These are phyloP conservation scores for Crocallis elinguaria DNA, from an alignment of 2,888 invertebrate genomes.

Conservation along the genomic window DNA sequence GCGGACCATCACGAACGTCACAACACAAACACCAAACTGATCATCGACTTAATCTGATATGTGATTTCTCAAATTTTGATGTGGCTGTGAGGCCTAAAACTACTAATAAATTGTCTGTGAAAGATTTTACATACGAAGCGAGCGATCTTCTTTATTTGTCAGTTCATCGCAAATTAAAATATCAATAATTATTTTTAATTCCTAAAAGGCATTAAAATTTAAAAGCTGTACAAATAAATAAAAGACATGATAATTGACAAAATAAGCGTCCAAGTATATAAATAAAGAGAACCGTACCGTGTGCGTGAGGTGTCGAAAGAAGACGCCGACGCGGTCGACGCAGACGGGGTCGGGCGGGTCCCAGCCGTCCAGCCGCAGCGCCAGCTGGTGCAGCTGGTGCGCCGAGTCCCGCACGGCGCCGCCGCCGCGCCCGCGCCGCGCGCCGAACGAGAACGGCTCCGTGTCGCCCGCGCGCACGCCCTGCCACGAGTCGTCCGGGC, in stretches of 20 bases:
- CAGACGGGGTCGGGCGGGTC: slow-evolving; percentile 93
- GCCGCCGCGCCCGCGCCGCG: slow-evolving; percentile 73
- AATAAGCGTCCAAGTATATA: background rate
- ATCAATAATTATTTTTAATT: no score
- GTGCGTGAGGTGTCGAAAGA: slow-evolving; percentile 88
- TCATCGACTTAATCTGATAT: no score
- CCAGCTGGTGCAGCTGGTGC: slow-evolving; percentile 92
- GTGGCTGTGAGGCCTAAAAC: no score
- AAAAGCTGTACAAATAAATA: no score
- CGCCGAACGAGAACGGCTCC: slow-evolving; percentile 94
- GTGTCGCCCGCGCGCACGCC: slow-evolving; percentile 91
- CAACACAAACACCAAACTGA: no score
- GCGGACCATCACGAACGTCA: background rate
- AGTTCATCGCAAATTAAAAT: no score
- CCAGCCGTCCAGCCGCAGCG: slow-evolving; percentile 96
- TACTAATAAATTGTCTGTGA: no score
- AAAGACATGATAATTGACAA: no score
- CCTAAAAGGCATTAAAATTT: no score
- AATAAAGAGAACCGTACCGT: slow-evolving; percentile 41
- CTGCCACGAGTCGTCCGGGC: slow-evolving; percentile 78
- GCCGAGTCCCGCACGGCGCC: slow-evolving; percentile 61
- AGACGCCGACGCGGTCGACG: slow-evolving; percentile 97
- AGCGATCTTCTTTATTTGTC: no score
- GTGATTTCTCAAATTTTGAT: no score
- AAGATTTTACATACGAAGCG: no score